Base-by-base conservation (phyloP, 2,888 invertebrate genomes). In the Gymnoscelis rufifasciata region DNA sequence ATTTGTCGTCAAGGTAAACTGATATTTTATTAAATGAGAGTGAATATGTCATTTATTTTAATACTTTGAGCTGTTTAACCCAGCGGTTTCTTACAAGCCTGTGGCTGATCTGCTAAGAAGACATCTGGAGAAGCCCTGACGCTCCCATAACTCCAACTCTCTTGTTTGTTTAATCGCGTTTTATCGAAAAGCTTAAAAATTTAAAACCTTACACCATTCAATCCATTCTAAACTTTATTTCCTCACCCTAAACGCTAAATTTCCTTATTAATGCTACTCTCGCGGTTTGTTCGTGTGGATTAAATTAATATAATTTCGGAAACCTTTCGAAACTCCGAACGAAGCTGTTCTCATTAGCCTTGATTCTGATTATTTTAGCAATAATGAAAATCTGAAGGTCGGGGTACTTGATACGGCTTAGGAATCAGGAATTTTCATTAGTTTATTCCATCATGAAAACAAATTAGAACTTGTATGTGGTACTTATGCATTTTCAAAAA, bases 21-120 rank as follows among this genome's bases (percentile, higher is more conserved):
- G n/a, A n/a, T n/a, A n/a, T n/a, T n/a, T n/a, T n/a, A n/a, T n/a
- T n/a, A n/a, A n/a, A n/a, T n/a, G n/a, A n/a, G n/a, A n/a, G n/a
- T n/a, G n/a, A n/a, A n/a, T n/a, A n/a, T n/a, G n/a, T n/a, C n/a
- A n/a, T n/a, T n/a, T n/a, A n/a, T n/a, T n/a, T n/a, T n/a, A n/a
- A n/a, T n/a, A n/a, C n/a, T n/a, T n/a, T n/a, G n/a, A n/a, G n/a
- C n/a, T n/a, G 13, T 29, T 6, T 29, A 3, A 8, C 6, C 19
- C 31, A 48, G 43, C 40, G 14, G 14, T 14, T 7, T 1, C 33
- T 10, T 2, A 1, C 3, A 6, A 5, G 14, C 0, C 45, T 46
- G 36, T 36, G 30, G 27, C 36, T 56, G 52, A 58, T 58, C 58
- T 51, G 42, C 47, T 52, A 58, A 58, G 58, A 56, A 51, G 56